Conservation (phyloP, 2,797 vertebrate genomes). For the Hafferia zeledoni region DNA sequence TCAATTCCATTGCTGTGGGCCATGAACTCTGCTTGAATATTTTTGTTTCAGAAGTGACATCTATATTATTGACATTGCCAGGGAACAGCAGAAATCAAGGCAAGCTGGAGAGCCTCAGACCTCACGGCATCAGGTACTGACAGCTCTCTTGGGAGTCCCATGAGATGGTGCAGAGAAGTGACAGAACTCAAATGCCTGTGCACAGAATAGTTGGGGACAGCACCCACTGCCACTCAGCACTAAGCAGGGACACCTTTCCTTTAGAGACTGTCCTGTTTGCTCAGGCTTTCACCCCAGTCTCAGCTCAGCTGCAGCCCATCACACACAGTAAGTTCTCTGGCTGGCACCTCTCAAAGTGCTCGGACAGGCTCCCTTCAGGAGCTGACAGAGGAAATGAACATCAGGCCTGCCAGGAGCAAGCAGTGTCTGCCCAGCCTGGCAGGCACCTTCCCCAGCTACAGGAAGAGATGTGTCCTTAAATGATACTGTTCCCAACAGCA, state of each 20-base stretch:
- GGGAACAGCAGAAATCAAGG: not conserved
- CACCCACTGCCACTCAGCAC: not conserved
- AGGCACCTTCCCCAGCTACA: not conserved
- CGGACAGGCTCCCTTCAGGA: not conserved
- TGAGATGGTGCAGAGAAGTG: too few species aligned
- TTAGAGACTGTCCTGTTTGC: not conserved
- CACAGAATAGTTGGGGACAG: not conserved
- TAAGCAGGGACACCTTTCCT: not conserved
- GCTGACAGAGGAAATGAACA: not conserved
- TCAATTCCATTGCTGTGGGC: not conserved
- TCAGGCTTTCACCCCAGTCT: not conserved
- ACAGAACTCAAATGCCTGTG: not conserved
- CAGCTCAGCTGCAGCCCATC: not conserved
- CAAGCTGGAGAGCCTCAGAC: not conserved
- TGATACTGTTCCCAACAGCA: not conserved
- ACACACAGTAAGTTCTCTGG: rapidly evolving
- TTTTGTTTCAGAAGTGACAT: not conserved
- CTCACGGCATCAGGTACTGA: not conserved
- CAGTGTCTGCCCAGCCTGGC: not conserved
- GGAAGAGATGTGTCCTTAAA: not conserved
- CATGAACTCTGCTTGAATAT: not conserved
- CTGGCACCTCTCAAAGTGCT: not conserved
- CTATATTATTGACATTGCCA: not conserved
- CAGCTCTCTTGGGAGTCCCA: not conserved
- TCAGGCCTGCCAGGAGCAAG: not conserved